phyloP scores from a whole-genome alignment of 2,888 invertebrate species.

The Callinectes sapidus region DNA sequence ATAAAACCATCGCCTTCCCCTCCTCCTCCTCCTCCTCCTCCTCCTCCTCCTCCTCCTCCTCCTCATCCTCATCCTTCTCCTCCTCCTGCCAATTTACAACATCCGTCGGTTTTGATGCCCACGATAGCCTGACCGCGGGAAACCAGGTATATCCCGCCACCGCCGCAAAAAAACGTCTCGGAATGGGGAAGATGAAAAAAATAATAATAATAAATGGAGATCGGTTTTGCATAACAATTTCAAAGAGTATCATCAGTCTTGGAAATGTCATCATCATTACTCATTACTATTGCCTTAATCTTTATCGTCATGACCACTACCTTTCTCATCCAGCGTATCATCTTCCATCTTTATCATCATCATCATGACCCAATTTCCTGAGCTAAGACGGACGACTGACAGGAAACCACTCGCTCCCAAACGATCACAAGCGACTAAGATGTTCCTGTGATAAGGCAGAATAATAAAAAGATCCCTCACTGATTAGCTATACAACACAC shows the following conservation, averaged over 20 bases:
- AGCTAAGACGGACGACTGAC: not conserved
- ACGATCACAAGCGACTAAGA: not conserved
- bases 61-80: slow-evolving; percentile 16
- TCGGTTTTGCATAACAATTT: not conserved
- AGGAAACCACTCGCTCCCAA: not conserved
- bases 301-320: not conserved
- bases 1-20: not conserved
- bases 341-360: not conserved
- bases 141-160: not conserved
- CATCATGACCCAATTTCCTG: not conserved
- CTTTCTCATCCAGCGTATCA: not conserved
- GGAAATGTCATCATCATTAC: not conserved
- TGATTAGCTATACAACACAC: not conserved
- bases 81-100: slow-evolving; percentile 43
- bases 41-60: slow-evolving; percentile 28
- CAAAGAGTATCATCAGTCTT: not conserved
- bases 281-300: not conserved
- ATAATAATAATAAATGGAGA: not conserved
- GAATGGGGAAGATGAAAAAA: not conserved
- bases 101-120: slow-evolving; percentile 37
- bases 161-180: not conserved
- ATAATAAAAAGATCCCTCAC: not conserved
- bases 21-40: slow-evolving; percentile 20
- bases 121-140: slow-evolving; percentile 24
- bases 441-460: not conserved